Evolutionary conservation across 2,888 invertebrate genomes (phyloP).

Genomic region (Drosophila affinis): DNA sequence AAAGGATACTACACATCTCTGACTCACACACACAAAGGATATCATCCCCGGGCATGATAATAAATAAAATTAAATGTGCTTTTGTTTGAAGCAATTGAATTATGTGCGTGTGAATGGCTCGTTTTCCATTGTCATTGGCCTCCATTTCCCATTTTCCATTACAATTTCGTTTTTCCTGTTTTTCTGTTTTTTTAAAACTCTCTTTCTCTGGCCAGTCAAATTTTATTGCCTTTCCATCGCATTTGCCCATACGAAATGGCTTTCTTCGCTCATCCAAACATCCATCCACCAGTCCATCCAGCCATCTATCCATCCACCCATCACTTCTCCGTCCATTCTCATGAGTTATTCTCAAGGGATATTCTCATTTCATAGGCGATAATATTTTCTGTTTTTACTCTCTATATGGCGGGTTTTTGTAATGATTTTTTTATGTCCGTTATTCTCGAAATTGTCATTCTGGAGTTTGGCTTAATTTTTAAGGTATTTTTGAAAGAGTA

Average conservation of each 20-base stretch:
- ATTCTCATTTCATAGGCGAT: slow-evolving; percentile 41
- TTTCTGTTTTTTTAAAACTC: slow-evolving; percentile 43
- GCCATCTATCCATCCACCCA: slow-evolving; percentile 7
- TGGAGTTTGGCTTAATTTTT: no score
- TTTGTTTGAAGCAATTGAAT: slow-evolving; percentile 80
- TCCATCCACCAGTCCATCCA: background rate
- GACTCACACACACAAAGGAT: slow-evolving; percentile 53
- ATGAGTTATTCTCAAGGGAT: slow-evolving; percentile 37
- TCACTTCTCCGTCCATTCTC: no score
- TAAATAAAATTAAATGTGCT: slow-evolving; percentile 78
- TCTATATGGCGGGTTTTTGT: slow-evolving; percentile 39
- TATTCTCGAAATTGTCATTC: slow-evolving; percentile 1
- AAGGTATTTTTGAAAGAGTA: no score
- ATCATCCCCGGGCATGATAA: slow-evolving; percentile 51
- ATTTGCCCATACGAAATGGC: slow-evolving; percentile 42
- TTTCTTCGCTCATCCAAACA: slow-evolving; percentile 3
- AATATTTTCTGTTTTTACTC: slow-evolving; percentile 22
- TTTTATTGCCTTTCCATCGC: slow-evolving; percentile 50
- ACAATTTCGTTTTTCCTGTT: slow-evolving; percentile 41
- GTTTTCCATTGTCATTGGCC: slow-evolving; percentile 38
- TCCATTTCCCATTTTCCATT: slow-evolving; percentile 25
- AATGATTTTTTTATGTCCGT: slow-evolving; percentile 15
- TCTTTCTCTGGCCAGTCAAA: slow-evolving; percentile 47
- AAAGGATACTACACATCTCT: slow-evolving; percentile 53
- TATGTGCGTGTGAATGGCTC: slow-evolving; percentile 80